phyloP scores from a whole-genome alignment of 2,888 invertebrate species.

The Leptopilina syphax region DNA sequence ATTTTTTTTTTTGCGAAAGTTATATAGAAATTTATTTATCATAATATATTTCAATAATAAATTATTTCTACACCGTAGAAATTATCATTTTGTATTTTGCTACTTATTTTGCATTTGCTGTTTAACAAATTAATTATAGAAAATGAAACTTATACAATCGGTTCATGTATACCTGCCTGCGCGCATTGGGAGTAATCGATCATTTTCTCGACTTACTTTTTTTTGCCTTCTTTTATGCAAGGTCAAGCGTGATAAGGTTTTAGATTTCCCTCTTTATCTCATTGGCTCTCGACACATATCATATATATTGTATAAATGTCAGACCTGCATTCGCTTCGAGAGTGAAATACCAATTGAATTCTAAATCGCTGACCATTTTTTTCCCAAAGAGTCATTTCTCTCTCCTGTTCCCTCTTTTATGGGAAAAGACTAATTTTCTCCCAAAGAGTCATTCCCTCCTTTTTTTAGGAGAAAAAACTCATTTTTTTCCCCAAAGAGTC shows the following conservation, averaged over 20 bases:
- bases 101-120: too few relatives aligned
- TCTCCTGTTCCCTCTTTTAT: too few relatives aligned
- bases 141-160: not conserved
- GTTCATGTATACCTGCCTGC: not conserved
- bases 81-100: too few relatives aligned
- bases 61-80: too few relatives aligned
- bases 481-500: too few relatives aligned
- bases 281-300: slow-evolving; percentile 37
- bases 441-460: too few relatives aligned
- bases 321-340: slow-evolving; percentile 33
- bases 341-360: slow-evolving; percentile 51
- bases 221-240: slow-evolving; percentile 17
- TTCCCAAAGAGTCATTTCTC: too few relatives aligned
- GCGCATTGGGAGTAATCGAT: slow-evolving; percentile 3
- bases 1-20: too few relatives aligned
- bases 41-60: too few relatives aligned
- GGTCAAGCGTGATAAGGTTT: slow-evolving; percentile 37
- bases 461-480: too few relatives aligned
- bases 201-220: not conserved
- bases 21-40: too few relatives aligned
- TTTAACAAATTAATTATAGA: not conserved
- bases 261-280: slow-evolving; percentile 39
- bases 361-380: slow-evolving; percentile 56
- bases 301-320: slow-evolving; percentile 47
- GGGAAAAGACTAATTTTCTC: too few relatives aligned